Evolutionary conservation across 1,140 invertebrate species (phyloP).

Genomic region (Drosophila saltans): DNA sequence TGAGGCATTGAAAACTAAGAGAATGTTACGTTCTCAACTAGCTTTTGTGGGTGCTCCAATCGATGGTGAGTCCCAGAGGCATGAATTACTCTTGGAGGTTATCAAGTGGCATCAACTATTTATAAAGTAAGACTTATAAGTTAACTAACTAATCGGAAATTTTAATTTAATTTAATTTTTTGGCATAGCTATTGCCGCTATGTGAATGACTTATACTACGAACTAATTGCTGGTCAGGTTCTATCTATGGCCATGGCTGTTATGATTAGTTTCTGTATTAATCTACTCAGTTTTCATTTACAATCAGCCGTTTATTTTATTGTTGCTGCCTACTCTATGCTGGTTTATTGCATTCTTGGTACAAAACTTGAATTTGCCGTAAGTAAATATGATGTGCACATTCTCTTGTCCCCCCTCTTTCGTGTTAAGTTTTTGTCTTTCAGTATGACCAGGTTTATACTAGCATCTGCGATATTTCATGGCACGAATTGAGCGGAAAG

Average conservation of each 20-base stretch:
- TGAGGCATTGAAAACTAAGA: constrained; percentile 26
- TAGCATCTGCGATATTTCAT: constrained; percentile 41
- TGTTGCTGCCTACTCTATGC: constrained; percentile 57
- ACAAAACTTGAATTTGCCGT: constrained; percentile 64
- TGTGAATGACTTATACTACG: constrained; percentile 49
- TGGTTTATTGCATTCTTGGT: constrained; percentile 61
- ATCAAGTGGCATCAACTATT: constrained; percentile 70
- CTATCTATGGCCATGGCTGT: constrained; percentile 44
- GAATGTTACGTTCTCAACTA: neutral
- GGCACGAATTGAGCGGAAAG: constrained; percentile 42
- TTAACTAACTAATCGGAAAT: too few species aligned
- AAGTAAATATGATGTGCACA: neutral
- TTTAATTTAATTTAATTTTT: neutral
- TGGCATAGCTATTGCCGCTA: constrained; percentile 42
- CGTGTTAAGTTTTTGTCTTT: neutral
- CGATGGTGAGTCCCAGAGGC: neutral
- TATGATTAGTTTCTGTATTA: constrained; percentile 52
- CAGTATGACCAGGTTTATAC: constrained; percentile 60
- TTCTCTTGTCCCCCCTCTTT: too few species aligned
- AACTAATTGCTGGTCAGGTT: constrained; percentile 56
- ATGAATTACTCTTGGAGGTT: constrained; percentile 39
- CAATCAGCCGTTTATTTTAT: constrained; percentile 50
- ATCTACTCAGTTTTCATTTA: constrained; percentile 44
- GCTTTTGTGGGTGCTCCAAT: neutral
- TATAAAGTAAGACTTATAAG: constrained; percentile 28